These are phyloP conservation scores for Sitodiplosis mosellana DNA, from an alignment of 1,140 invertebrate species.

Conservation along the genomic window DNA sequence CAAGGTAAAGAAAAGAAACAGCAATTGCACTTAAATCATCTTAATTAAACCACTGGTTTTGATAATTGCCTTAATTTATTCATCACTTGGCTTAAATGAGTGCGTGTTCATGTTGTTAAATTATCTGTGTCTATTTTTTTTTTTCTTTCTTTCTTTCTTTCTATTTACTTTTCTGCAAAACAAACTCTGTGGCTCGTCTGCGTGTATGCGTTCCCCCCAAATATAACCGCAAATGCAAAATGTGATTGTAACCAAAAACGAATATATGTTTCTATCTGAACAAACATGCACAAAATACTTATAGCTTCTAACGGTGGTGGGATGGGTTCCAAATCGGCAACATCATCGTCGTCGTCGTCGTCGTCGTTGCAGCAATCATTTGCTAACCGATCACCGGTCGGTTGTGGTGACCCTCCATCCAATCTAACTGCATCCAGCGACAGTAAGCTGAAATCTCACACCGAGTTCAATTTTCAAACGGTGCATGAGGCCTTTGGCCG, in stretches of 20 bases:
- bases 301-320: no score
- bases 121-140: slow-evolving; percentile 2
- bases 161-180: slow-evolving; percentile 17
- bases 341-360: no score
- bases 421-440: slow-evolving; percentile 7
- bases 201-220: no score
- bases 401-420: not conserved
- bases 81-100: no score
- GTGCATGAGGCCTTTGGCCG: slow-evolving; percentile 14
- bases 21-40: slow-evolving; percentile 8
- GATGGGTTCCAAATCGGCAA: no score
- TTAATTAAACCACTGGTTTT: slow-evolving; percentile 1
- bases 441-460: slow-evolving; percentile 7
- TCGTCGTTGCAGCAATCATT: no score
- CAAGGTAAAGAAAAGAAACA: slow-evolving; percentile 1
- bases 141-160: no score
- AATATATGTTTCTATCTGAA: no score
- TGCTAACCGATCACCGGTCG: no score
- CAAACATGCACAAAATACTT: no score
- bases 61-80: slow-evolving; percentile 10
- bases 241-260: no score
- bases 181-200: not conserved
- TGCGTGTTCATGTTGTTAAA: slow-evolving; percentile 4
- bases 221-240: no score
- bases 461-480: slow-evolving; percentile 6